phyloP scores from a whole-genome alignment of 2,888 invertebrate genomes.

The Hirudinaria manillensis region DNA sequence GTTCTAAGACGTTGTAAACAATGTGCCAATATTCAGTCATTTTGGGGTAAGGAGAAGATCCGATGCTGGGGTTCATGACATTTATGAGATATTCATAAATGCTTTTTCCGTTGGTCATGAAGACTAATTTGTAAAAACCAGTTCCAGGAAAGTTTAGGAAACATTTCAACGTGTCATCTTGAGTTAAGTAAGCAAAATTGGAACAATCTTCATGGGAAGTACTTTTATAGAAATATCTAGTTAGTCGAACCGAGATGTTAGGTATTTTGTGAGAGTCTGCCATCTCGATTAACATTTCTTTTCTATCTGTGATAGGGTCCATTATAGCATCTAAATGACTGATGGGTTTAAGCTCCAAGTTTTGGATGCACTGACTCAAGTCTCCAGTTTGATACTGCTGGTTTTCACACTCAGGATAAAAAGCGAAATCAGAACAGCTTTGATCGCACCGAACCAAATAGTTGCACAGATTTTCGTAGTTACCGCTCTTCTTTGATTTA shows the following conservation, averaged over 20 bases:
- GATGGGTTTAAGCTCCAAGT: slow-evolving; percentile 6
- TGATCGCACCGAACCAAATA: slow-evolving; percentile 22
- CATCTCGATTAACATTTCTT: background rate
- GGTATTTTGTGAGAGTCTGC: background rate
- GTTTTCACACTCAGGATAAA: slow-evolving; percentile 28
- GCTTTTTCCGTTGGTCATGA: slow-evolving; percentile 13
- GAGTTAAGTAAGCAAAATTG: slow-evolving; percentile 23
- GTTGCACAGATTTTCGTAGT: slow-evolving; percentile 31
- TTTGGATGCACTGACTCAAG: background rate
- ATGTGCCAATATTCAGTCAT: slow-evolving; percentile 17
- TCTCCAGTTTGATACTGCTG: slow-evolving; percentile 24
- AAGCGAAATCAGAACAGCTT: slow-evolving; percentile 31
- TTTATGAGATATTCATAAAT: slow-evolving; percentile 32
- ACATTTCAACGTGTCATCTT: background rate
- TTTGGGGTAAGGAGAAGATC: slow-evolving; percentile 25
- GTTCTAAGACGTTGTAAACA: slow-evolving; percentile 28
- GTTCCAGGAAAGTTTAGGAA: slow-evolving; percentile 28
- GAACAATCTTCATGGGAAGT: slow-evolving; percentile 23
- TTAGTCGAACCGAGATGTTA: background rate
- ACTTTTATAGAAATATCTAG: slow-evolving; percentile 11
- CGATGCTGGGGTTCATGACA: slow-evolving; percentile 26
- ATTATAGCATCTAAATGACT: slow-evolving; percentile 28
- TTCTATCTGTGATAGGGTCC: slow-evolving; percentile 19
- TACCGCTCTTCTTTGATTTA: slow-evolving; percentile 12
- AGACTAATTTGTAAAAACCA: slow-evolving; percentile 31